Evolutionary conservation across 1,140 invertebrate species (phyloP).

Genomic region (Augochlora pura): DNA sequence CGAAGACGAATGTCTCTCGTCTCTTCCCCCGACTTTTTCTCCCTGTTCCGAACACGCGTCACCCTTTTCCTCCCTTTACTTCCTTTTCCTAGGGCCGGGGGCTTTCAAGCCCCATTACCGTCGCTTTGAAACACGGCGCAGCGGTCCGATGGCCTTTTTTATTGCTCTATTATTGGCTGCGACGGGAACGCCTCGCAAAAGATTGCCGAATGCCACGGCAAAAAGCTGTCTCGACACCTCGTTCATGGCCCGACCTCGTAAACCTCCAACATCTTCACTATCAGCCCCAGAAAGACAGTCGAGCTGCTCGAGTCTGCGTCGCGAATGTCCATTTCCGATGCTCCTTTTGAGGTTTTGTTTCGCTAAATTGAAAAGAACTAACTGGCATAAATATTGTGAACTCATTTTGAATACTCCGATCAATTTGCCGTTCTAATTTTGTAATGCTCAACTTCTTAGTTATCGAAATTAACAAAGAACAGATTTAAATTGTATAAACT

Average conservation of each 20-base stretch:
- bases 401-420: too few species aligned
- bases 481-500: too few species aligned
- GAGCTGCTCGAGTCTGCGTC: too few species aligned
- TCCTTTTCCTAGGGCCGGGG: constrained; percentile 49
- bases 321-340: too few species aligned
- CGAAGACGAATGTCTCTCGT: constrained; percentile 67
- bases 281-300: too few species aligned
- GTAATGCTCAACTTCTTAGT: too few species aligned
- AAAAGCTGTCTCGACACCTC: constrained; percentile 48
- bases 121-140: constrained; percentile 63
- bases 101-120: constrained; percentile 72
- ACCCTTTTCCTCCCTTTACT: constrained; percentile 16
- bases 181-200: constrained; percentile 41
- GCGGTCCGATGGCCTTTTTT: constrained; percentile 58
- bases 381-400: too few species aligned
- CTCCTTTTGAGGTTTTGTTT: too few species aligned
- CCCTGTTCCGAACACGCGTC: neutral
- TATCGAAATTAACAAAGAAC: too few species aligned
- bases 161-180: constrained; percentile 64
- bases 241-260: constrained; percentile 5
- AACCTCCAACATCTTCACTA: constrained; percentile 4
- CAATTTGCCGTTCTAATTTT: too few species aligned
- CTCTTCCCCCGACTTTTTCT: constrained; percentile 18
- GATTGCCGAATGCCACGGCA: constrained; percentile 41
- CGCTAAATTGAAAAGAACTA: too few species aligned